Evolutionary conservation across 2,113 vertebrate species (phyloP), one percentile per base, ranked within the genome.

Genomic region (Chascanopsetta lugubris): DNA sequence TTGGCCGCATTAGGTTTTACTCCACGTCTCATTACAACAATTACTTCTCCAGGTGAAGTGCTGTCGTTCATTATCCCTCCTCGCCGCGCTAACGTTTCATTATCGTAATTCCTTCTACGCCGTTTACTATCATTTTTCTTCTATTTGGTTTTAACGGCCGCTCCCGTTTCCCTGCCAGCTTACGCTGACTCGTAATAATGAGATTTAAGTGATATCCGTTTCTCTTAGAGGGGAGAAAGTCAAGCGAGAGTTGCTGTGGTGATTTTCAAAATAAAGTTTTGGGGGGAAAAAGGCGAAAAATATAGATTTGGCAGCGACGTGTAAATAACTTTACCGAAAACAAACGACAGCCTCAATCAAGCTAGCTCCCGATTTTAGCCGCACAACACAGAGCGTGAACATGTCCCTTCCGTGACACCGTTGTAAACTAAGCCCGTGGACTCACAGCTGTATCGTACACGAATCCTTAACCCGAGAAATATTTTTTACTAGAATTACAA

Each of bases 401-500:
- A 69, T 57, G 17, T 78, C 60, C 48, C 69, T 38, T 58, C 72
- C 69, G 18, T 58, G 36, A 69, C 27, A 72, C 80, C 61, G 38
- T 38, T 79, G 72, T 82, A 78, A 82, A 80, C 66, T 46, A 74
- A 76, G 54, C 73, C 80, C 82, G 58, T 51, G 62, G 53, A 73
- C 66, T 75, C 71, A 66, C 75, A 66, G 48, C 53, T 85, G 79
- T 85, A 77, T 79, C 75, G 67, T 80, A 87, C 81, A 85, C 79
- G 81, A 85, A 79, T 79, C 79, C 77, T 77, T 79, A 71, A 69
- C 65, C 11, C 11, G 60, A 75, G 75, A 85, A 77, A 65, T 68
- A 71, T 85, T 84, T 88, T 88, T 69, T 81, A 69, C 45, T 79
- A 81, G 79, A 76, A 72, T 61, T 73, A 61, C 62, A 75, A 56